Base-by-base conservation (phyloP, 2,113 vertebrate species). In the Gavia stellata region DNA sequence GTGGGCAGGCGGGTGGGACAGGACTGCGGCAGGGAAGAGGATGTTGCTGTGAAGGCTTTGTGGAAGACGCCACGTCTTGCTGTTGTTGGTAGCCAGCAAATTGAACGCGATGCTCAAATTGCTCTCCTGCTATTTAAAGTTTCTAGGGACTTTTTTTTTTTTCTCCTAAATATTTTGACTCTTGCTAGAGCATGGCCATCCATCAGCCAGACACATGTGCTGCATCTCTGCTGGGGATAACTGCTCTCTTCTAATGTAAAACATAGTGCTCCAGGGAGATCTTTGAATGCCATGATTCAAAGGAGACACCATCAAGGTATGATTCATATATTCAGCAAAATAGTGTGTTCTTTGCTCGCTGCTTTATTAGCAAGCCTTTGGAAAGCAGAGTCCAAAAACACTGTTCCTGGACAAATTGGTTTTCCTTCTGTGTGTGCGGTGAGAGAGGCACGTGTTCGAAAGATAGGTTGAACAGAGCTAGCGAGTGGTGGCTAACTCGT, bases 221-320 rank as follows among this genome's bases (percentile, higher is more conserved):
- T 85, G 73, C 40, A 47, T 94, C 86, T 88, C 79, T 95, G 86
- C 77, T 73, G 94, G 96, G 92, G 74, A 56, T 95, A 96, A 74
- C 89, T 94, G 75, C 59, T 94, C 91, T 81, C 74, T 45, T 96
- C 72, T 95, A 77, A 86, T 72, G 81, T 86, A 87, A 92, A 86
- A 49, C 86, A 70, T 66, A 78, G 81, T 45, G 58, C 92, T 95
- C 95, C 55, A 28, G 80, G 86, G 82, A 88, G 84, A 89, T 66
- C 89, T 93, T 77, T 97, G 95, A 92, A 91, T 90, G 75, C 71
- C 38, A 4, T 44, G 74, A 90, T 93, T 97, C 91, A 92, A 91
- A 91, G 95, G 62, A 96, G 75, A 93, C 55, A 45, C 84, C 87
- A 65, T 88, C 74, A 78, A 95, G 95, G 95, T 96, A 95, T 87